Evolutionary conservation across 2,113 vertebrate genomes (phyloP).

Genomic region (Phyllostomus hastatus): DNA sequence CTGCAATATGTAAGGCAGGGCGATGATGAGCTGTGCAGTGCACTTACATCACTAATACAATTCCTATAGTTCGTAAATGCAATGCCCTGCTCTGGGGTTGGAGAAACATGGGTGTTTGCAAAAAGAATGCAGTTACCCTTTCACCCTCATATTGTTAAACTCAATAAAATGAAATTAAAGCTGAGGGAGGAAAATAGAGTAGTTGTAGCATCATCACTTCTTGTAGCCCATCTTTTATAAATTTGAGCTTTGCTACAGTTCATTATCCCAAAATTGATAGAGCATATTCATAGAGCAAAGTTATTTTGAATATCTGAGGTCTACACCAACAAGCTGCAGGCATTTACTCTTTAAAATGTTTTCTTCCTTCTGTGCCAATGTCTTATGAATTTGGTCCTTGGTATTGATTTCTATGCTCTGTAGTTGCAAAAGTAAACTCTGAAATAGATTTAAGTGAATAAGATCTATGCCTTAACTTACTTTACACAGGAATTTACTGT

Average conservation of each 20-base stretch:
- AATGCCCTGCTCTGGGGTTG: neutral
- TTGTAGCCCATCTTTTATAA: slow-evolving; percentile 71
- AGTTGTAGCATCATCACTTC: slow-evolving; percentile 77
- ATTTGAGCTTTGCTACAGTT: slow-evolving; percentile 75
- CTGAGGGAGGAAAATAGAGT: slow-evolving; percentile 74
- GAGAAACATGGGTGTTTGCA: slow-evolving; percentile 14
- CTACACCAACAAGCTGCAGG: neutral
- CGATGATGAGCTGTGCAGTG: slow-evolving; percentile 28
- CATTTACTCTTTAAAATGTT: neutral
- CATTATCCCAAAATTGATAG: slow-evolving; percentile 76
- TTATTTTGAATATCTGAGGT: slow-evolving; percentile 26
- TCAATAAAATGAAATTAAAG: slow-evolving; percentile 79
- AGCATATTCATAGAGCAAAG: slow-evolving; percentile 60
- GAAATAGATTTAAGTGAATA: slow-evolving; percentile 16
- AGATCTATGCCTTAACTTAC: neutral
- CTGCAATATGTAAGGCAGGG: neutral
- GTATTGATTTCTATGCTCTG: neutral
- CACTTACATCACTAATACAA: slow-evolving; percentile 59
- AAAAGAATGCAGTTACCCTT: slow-evolving; percentile 71
- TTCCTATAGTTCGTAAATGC: slow-evolving; percentile 43
- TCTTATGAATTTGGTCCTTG: neutral
- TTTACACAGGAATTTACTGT: neutral
- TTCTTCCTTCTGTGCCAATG: neutral
- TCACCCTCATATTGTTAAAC: slow-evolving; percentile 70
- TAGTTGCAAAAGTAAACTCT: neutral